Percentiles rank a stretch among this genome's conserved stretches.
Conservation (phyloP, 2,113 vertebrate species). For the Coturnix japonica region DNA sequence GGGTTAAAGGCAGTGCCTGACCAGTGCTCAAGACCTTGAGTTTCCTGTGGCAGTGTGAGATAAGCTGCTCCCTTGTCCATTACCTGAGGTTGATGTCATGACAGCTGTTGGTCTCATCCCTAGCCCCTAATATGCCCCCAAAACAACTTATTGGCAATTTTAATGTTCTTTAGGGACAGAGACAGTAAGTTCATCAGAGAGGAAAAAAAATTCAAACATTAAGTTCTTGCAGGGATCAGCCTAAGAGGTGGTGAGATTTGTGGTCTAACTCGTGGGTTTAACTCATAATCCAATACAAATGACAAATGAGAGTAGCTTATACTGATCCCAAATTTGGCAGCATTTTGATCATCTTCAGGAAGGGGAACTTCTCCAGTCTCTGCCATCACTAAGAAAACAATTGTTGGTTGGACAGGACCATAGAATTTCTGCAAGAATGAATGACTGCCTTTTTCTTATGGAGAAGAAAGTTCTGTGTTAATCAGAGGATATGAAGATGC, state of each 20-base stretch:
- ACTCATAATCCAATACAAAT: neutral
- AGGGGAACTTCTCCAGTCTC: neutral
- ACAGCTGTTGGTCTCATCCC: neutral
- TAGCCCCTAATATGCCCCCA: neutral
- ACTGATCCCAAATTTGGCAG: neutral
- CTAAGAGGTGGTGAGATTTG: neutral
- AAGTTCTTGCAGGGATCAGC: neutral
- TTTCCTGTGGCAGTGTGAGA: neutral
- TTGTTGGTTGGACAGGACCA: neutral
- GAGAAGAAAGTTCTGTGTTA: conserved; percentile 4
- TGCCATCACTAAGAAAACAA: neutral
- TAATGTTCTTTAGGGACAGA: neutral
- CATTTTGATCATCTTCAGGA: neutral
- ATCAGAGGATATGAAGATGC: neutral
- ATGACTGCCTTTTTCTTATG: neutral
- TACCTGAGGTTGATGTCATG: neutral
- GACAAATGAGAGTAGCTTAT: neutral
- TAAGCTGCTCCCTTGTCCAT: neutral
- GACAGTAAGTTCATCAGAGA: neutral
- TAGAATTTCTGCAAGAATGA: neutral
- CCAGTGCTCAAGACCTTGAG: neutral
- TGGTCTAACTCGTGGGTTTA: neutral
- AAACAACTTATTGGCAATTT: neutral
- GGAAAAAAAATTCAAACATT: neutral
- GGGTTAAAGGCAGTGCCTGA: neutral